Conservation (phyloP, 2,113 vertebrate species). For the Petrocephalus zakoni region DNA sequence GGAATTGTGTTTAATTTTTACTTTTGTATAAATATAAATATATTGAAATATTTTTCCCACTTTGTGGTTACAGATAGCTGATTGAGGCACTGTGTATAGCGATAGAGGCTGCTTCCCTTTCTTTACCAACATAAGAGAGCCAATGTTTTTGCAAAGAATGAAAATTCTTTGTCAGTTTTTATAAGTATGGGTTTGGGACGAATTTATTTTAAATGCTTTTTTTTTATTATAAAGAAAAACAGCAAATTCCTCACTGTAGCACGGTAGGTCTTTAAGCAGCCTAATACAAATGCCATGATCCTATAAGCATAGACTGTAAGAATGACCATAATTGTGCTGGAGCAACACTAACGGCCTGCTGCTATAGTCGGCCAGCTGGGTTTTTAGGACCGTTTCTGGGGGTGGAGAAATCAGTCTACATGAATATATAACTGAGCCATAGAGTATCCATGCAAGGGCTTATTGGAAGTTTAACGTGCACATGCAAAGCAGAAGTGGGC, state of each 20-base stretch:
- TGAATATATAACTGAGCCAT: slow-evolving; percentile 9
- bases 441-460: slow-evolving; percentile 18
- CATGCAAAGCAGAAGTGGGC: not conserved
- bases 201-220: slow-evolving; percentile 19
- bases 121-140: slow-evolving; percentile 24
- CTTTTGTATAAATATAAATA: slow-evolving; percentile 48
- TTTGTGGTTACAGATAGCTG: slow-evolving; percentile 41
- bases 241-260: slow-evolving; percentile 1
- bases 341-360: not conserved
- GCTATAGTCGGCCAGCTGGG: not conserved
- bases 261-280: not conserved
- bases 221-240: not conserved
- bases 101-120: slow-evolving; percentile 52
- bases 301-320: slow-evolving; percentile 19
- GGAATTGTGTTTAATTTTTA: slow-evolving; percentile 55
- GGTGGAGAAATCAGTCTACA: not conserved
- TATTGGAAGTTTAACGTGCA: not conserved
- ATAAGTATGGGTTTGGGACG: not conserved
- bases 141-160: slow-evolving; percentile 1
- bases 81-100: slow-evolving; percentile 53
- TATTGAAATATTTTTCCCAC: slow-evolving; percentile 45
- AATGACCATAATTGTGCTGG: not conserved
- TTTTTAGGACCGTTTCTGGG: not conserved
- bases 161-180: slow-evolving; percentile 13
- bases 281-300: slow-evolving; percentile 12